Percentiles rank a stretch among this genome's conserved stretches.
Evolutionary conservation across 2,888 invertebrate genomes (phyloP).

Genomic region (Pollenia angustigena): DNA sequence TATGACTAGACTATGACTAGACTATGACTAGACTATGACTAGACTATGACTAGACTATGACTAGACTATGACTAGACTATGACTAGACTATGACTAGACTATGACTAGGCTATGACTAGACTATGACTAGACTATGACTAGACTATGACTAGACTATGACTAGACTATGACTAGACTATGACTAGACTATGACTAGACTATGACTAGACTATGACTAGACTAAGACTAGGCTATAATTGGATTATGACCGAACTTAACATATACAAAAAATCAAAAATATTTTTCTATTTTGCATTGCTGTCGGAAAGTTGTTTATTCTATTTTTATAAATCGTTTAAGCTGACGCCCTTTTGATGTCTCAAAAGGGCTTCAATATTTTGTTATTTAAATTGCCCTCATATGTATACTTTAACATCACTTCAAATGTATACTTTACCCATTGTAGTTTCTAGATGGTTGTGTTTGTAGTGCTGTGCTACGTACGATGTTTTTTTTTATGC

Average conservation of each 20-base stretch:
- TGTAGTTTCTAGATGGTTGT: background rate
- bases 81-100: background rate
- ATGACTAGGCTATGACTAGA: background rate
- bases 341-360: background rate
- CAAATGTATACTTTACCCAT: background rate
- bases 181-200: constrained; percentile 7
- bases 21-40: constrained; percentile 1
- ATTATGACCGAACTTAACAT: background rate
- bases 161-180: constrained; percentile 1
- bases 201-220: background rate
- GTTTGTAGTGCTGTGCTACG: constrained; percentile 5
- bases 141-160: constrained; percentile 10
- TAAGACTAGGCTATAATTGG: background rate
- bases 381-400: constrained; percentile 36
- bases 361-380: constrained; percentile 5
- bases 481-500: constrained; percentile 27
- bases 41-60: constrained; percentile 1
- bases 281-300: too few species aligned
- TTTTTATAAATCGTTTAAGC: too few species aligned
- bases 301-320: too few species aligned
- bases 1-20: constrained; percentile 1
- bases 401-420: background rate
- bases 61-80: background rate
- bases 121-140: background rate
- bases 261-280: too few species aligned